Conservation (phyloP, 2,113 vertebrate genomes). For the Gobio gobio region DNA sequence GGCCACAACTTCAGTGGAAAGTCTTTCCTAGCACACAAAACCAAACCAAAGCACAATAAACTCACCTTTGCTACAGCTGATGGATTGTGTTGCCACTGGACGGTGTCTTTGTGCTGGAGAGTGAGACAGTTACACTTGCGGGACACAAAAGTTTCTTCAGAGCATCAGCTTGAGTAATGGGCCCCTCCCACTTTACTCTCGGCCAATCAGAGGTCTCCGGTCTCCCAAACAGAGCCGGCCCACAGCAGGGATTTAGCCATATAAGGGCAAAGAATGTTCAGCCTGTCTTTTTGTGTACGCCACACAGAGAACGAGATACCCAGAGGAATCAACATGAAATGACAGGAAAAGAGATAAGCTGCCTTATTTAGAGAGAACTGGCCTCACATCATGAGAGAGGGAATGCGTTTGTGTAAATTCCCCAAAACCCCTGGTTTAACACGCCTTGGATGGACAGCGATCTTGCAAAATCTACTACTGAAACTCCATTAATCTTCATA, state of each 20-base stretch:
- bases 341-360: slow-evolving; percentile 80
- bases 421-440: not conserved
- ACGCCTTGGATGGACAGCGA: slow-evolving; percentile 20
- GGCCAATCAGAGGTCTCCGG: slow-evolving; percentile 71
- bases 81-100: slow-evolving; percentile 61
- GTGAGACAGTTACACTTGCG: slow-evolving; percentile 65
- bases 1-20: not conserved
- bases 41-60: slow-evolving; percentile 36
- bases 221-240: slow-evolving; percentile 69
- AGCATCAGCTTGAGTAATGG: slow-evolving; percentile 64
- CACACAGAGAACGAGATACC: slow-evolving; percentile 69
- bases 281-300: slow-evolving; percentile 59
- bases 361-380: slow-evolving; percentile 81
- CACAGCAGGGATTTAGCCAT: slow-evolving; percentile 80
- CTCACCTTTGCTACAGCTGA: slow-evolving; percentile 74
- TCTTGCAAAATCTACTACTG: not conserved
- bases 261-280: slow-evolving; percentile 89
- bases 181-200: slow-evolving; percentile 62
- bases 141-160: slow-evolving; percentile 75
- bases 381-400: not conserved
- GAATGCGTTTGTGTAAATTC: slow-evolving; percentile 12
- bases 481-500: not conserved
- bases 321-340: slow-evolving; percentile 73
- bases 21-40: not conserved
- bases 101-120: slow-evolving; percentile 68